Conservation (phyloP, 2,113 vertebrate species). For the Entelurus aequoreus region DNA sequence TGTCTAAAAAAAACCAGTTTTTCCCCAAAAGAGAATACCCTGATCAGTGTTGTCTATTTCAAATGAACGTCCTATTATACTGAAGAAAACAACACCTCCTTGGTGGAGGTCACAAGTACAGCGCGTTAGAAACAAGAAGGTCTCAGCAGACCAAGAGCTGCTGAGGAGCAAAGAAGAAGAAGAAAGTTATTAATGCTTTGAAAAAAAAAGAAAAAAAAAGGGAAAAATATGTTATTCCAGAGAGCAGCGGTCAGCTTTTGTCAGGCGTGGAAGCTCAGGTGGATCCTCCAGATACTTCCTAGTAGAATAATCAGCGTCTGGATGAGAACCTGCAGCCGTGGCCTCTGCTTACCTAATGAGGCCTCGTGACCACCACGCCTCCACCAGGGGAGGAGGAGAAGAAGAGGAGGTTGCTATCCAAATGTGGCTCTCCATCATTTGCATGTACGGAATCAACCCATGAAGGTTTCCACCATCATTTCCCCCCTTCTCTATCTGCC, state of each 20-base stretch:
- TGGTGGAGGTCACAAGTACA: too few relatives aligned
- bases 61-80: too few relatives aligned
- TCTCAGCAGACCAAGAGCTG: slow-evolving; percentile 17
- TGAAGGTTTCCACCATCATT: slow-evolving; percentile 40
- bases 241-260: slow-evolving; percentile 34
- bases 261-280: slow-evolving; percentile 29
- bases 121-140: slow-evolving; percentile 15
- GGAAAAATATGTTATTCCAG: neutral
- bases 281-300: slow-evolving; percentile 48
- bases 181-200: neutral
- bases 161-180: slow-evolving; percentile 8
- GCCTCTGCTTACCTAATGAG: slow-evolving; percentile 74
- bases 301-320: slow-evolving; percentile 62
- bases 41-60: too few relatives aligned
- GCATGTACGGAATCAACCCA: slow-evolving; percentile 57
- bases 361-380: slow-evolving; percentile 60
- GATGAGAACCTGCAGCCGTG: slow-evolving; percentile 54
- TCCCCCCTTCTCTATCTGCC: slow-evolving; percentile 33
- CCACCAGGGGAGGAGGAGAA: slow-evolving; percentile 49
- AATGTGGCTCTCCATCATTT: slow-evolving; percentile 53
- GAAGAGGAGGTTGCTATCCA: slow-evolving; percentile 37
- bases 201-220: neutral
- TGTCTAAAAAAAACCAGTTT: too few relatives aligned
- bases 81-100: too few relatives aligned
- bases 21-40: too few relatives aligned